A percentile compares a stretch with the other conserved stretches of the same genome.
Conservation (phyloP, 2,113 vertebrate genomes). For the Dicaeum eximium region DNA sequence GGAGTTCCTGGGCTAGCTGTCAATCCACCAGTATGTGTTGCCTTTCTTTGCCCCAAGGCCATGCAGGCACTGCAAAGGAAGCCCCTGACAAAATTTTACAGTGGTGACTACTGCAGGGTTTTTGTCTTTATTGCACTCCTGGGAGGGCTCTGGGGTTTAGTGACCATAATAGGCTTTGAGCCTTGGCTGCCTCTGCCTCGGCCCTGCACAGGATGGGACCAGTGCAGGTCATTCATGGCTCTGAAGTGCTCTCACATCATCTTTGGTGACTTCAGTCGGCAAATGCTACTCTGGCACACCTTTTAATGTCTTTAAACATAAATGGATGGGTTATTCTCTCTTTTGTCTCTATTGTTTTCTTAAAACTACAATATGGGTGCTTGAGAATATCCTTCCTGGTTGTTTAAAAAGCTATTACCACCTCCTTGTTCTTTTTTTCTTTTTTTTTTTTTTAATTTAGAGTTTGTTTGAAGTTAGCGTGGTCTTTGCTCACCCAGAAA, state of each 20-base stretch:
- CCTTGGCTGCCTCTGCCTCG: neutral
- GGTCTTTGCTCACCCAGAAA: conserved; percentile 89
- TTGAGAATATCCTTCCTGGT: conserved; percentile 26
- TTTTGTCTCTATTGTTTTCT: conserved; percentile 13
- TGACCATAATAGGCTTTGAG: conserved; percentile 45
- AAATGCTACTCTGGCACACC: neutral
- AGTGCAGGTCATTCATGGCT: neutral
- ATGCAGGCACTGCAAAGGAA: conserved; percentile 16
- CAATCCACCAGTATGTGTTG: neutral
- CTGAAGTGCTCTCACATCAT: neutral
- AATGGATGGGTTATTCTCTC: neutral
- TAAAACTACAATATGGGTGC: neutral
- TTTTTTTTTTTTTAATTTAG: conserved; percentile 65
- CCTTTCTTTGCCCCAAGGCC: conserved; percentile 49
- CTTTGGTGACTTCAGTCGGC: conserved; percentile 5
- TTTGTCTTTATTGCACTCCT: conserved; percentile 8
- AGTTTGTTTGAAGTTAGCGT: conserved; percentile 90
- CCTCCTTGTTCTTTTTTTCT: neutral
- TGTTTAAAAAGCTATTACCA: conserved; percentile 32
- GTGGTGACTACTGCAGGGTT: conserved; percentile 20
- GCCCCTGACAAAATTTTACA: neutral
- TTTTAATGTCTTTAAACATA: neutral
- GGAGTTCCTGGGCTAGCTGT: conserved; percentile 41
- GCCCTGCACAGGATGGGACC: neutral
- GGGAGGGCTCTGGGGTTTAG: neutral